Evolutionary conservation across 2,888 invertebrate species (phyloP).

Genomic region (Drosophila emarginata): DNA sequence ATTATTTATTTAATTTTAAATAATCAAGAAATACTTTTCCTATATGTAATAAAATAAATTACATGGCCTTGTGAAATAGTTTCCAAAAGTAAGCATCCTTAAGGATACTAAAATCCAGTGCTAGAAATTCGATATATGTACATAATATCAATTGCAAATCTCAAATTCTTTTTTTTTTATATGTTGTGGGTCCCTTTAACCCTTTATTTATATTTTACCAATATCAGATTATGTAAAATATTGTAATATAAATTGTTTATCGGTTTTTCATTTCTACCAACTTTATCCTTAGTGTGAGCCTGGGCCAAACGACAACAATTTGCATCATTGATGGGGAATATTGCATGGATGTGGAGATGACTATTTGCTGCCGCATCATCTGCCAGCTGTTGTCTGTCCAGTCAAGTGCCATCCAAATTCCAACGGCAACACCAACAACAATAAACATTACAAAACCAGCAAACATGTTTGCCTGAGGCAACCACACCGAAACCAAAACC

Average conservation of each 20-base stretch:
- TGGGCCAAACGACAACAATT: slow-evolving; percentile 34
- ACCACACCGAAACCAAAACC: slow-evolving; percentile 45
- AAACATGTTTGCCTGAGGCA: slow-evolving; percentile 62
- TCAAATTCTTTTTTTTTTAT: not conserved
- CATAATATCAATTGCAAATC: too few relatives aligned
- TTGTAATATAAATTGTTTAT: slow-evolving; percentile 1
- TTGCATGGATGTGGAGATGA: slow-evolving; percentile 69
- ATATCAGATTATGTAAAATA: slow-evolving; percentile 37
- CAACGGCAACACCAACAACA: slow-evolving; percentile 39
- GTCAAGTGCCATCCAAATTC: slow-evolving; percentile 27
- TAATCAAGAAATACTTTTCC: too few relatives aligned
- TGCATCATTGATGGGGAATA: slow-evolving; percentile 62
- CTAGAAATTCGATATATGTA: too few relatives aligned
- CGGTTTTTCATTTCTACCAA: slow-evolving; percentile 16
- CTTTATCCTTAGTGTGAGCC: slow-evolving; percentile 24
- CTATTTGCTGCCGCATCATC: slow-evolving; percentile 65
- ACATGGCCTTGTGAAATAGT: too few relatives aligned
- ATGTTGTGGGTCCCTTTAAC: too few relatives aligned
- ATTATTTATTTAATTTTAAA: too few relatives aligned
- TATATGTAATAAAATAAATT: too few relatives aligned
- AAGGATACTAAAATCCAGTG: too few relatives aligned
- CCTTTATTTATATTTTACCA: slow-evolving; percentile 16
- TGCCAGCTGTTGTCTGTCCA: slow-evolving; percentile 59
- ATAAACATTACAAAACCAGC: slow-evolving; percentile 37
- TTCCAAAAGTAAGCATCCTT: too few relatives aligned